Base-by-base conservation (phyloP, 1,140 invertebrate genomes). In the Drosophila seguyi region DNA sequence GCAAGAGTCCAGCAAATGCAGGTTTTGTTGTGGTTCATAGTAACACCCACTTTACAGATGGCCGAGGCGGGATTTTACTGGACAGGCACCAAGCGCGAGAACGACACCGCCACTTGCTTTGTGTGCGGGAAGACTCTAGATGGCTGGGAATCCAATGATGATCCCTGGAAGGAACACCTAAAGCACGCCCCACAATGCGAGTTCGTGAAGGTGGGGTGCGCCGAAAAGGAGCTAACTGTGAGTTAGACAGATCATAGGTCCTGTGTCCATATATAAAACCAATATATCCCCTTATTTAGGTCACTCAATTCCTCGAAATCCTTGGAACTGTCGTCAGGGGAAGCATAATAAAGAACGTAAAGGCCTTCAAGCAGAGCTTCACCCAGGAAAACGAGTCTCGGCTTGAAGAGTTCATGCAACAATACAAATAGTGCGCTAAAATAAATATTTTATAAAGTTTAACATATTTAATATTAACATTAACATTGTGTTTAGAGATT, bases 21-120 rank as follows among this genome's bases (percentile, higher is more conserved):
- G 5, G 13, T 11, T 53, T 22, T 16, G 31, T 8, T 1, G 27
- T 22, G 27, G 59, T 60, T 31, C 44, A 29, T 29, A 20, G 13
- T n/a, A 56, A 34, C 10, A 34, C 29, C 16, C 16, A 0, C 25
- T 7, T 18, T 92, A 8, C 75, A 96, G 95, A 95, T 97, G 95
- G 96, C 96, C 7, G 95, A 95, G 80, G 96, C 96, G 18, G 96
- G 96, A 10, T 97, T 97, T 91, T 96, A 95, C 88, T 95, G 93
- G 62, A 94, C 94, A 39, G 95, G 95, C 16, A 94, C 92, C 5
- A 93, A 93, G 18, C 92, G 93, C 4, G 95, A 96, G 66, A 95
- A 94, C 6, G 96, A 97, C 93, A 94, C 94, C 36, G 96, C 94
- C 0, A 94, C 95, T 61, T 97, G 96, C 90, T 96, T 96, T 90